Percentiles rank a stretch among this genome's conserved stretches.
Conservation (phyloP, 1,140 invertebrate genomes). For the Orius insidiosus region DNA sequence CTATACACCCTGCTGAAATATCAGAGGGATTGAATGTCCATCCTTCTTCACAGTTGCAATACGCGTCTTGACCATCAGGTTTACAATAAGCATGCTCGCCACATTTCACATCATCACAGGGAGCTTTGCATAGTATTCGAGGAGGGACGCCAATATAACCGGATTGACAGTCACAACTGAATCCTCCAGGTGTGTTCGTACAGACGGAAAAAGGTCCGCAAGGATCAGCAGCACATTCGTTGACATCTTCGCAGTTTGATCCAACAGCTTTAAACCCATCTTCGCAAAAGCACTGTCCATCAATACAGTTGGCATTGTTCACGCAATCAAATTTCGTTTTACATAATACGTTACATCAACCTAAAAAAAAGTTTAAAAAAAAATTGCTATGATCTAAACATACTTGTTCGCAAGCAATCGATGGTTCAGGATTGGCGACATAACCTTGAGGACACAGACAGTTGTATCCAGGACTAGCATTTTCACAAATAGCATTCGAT, state of each 20-base stretch:
- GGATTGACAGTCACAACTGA: slow-evolving; percentile 68
- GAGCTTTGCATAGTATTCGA: slow-evolving; percentile 62
- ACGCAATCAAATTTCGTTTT: slow-evolving; percentile 79
- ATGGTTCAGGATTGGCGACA: slow-evolving; percentile 55
- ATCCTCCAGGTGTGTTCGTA: slow-evolving; percentile 66
- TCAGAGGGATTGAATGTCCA: slow-evolving; percentile 83
- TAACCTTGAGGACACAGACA: slow-evolving; percentile 81
- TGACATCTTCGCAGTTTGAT: slow-evolving; percentile 58
- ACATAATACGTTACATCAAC: slow-evolving; percentile 73
- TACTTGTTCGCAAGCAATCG: slow-evolving; percentile 78
- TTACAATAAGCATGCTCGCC: slow-evolving; percentile 77
- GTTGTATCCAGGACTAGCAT: slow-evolving; percentile 67
- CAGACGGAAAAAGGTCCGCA: slow-evolving; percentile 72
- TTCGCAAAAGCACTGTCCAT: slow-evolving; percentile 78
- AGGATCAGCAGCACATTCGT: slow-evolving; percentile 59
- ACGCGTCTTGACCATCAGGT: slow-evolving; percentile 70
- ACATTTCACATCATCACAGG: slow-evolving; percentile 79
- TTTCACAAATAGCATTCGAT: slow-evolving; percentile 70
- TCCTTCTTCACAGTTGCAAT: slow-evolving; percentile 82
- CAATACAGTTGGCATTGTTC: slow-evolving; percentile 76
- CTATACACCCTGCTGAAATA: slow-evolving; percentile 73
- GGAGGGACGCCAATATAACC: slow-evolving; percentile 74
- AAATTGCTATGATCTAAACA: slow-evolving; percentile 30
- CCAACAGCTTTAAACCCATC: slow-evolving; percentile 67
- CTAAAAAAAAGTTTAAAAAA: slow-evolving; percentile 28